Conservation (phyloP, 30 jellyfish, hydroid and myxozoan genomes). For the Turritopsis dohrnii region DNA sequence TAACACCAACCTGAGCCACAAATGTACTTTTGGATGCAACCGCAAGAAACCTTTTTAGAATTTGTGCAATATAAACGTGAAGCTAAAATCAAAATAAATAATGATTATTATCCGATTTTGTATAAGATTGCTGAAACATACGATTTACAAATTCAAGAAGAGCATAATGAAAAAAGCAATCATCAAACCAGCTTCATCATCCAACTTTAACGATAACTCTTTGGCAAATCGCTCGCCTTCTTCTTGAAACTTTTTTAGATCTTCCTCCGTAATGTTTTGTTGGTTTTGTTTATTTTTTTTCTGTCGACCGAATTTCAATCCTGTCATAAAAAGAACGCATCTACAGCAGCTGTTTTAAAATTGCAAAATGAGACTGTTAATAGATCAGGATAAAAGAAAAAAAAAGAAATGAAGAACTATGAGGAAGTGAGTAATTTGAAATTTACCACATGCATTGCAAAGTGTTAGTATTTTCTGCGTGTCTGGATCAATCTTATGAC, state of each 20-base stretch:
- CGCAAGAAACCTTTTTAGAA: slow-evolving; percentile 60
- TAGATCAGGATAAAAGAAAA: too few species aligned
- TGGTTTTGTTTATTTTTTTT: slow-evolving; percentile 23
- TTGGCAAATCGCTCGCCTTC: slow-evolving; percentile 62
- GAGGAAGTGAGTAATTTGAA: too few species aligned
- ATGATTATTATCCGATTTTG: not conserved
- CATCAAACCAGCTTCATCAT: slow-evolving; percentile 47
- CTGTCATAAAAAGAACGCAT: slow-evolving; percentile 30
- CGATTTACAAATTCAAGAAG: not conserved
- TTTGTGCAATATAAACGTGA: slow-evolving; percentile 58
- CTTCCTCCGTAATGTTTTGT: slow-evolving; percentile 40
- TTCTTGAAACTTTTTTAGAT: slow-evolving; percentile 36
- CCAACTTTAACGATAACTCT: slow-evolving; percentile 38
- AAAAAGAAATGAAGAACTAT: too few species aligned
- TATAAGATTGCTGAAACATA: too few species aligned
- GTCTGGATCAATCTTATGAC: slow-evolving; percentile 89
- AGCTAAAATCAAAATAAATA: slow-evolving; percentile 37
- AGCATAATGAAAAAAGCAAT: not conserved
- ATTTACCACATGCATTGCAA: slow-evolving; percentile 96
- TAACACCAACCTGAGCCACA: slow-evolving; percentile 33
- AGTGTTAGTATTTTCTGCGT: slow-evolving; percentile 68
- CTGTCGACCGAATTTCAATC: slow-evolving; percentile 73
- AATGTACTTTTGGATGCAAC: slow-evolving; percentile 75
- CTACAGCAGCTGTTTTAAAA: too few species aligned
- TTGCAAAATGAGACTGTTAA: too few species aligned